Conservation (phyloP, 2,888 invertebrate genomes). For the Rhynchonema sp. region DNA sequence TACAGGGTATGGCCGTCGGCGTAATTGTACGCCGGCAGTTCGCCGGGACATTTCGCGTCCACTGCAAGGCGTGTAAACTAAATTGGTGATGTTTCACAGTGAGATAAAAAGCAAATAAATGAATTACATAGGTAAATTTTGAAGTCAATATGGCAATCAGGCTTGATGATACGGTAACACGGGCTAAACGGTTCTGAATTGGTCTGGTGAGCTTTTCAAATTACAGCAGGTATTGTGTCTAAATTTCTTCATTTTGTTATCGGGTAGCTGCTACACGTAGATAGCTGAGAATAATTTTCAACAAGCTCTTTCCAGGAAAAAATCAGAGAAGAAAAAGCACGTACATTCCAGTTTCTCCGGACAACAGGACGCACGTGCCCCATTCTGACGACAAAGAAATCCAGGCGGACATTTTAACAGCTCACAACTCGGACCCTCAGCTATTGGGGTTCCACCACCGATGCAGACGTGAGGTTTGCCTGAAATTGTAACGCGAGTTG, state of each 20-base stretch:
- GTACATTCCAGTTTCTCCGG: neutral
- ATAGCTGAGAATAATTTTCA: no score
- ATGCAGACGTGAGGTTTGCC: no score
- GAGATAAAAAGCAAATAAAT: no score
- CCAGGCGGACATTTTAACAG: neutral
- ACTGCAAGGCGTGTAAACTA: neutral
- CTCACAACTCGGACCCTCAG: neutral
- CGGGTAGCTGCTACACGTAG: no score
- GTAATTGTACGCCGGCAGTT: neutral
- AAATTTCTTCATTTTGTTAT: no score
- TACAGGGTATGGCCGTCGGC: neutral
- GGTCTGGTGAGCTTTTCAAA: no score
- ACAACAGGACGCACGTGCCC: neutral
- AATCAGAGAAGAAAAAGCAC: neutral
- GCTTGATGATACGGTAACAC: no score
- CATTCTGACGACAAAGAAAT: neutral
- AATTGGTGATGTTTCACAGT: neutral
- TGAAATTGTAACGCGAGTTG: no score
- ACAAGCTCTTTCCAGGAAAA: neutral
- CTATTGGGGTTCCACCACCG: neutral
- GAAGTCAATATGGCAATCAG: no score
- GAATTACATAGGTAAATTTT: no score
- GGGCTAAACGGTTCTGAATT: no score
- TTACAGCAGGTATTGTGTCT: no score
- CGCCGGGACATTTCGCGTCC: neutral